Conservation (phyloP, 2,797 vertebrate genomes). For the Sternotherus odoratus region DNA sequence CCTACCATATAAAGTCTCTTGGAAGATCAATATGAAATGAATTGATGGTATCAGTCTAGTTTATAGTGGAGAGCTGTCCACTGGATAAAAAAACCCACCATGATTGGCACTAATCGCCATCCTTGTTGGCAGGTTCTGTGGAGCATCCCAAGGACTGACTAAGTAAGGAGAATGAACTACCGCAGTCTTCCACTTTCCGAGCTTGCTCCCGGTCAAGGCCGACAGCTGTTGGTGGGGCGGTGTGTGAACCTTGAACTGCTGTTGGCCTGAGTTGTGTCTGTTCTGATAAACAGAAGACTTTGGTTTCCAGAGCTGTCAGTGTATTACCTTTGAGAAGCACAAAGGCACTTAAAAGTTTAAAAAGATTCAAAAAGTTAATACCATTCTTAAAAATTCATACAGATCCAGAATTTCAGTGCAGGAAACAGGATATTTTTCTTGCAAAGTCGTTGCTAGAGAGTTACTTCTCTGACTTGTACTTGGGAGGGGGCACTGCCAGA, state of each 20-base stretch:
- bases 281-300: neutral
- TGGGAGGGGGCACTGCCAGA: neutral
- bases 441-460: neutral
- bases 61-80: neutral
- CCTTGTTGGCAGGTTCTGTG: neutral
- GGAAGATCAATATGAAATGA: neutral
- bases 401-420: neutral
- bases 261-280: neutral
- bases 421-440: constrained; percentile 29
- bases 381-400: constrained; percentile 1
- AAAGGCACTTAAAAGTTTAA: constrained; percentile 16
- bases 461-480: constrained; percentile 3
- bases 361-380: neutral
- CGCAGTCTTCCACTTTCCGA: accelerated
- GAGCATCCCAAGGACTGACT: accelerated
- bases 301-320: neutral
- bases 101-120: neutral
- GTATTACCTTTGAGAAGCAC: neutral
- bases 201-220: neutral
- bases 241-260: neutral
- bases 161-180: neutral
- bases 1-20: neutral
- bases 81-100: neutral
- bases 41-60: accelerated
- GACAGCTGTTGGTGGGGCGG: neutral